Base-by-base conservation (phyloP, 2,113 vertebrate species). In the Pseudorhombus dupliciocellatus region DNA sequence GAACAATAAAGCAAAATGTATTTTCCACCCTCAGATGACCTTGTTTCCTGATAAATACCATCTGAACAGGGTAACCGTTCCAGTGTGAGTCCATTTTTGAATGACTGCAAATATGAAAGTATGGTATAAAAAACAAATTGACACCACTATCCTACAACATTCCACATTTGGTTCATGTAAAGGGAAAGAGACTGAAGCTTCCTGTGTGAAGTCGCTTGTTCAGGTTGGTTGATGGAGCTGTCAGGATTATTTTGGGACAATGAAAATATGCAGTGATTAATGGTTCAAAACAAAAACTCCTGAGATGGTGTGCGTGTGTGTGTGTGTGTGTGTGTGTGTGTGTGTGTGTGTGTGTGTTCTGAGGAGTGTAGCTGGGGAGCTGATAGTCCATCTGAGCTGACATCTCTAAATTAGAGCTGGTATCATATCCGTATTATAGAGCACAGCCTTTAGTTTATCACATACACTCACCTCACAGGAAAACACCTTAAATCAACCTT, bases 401-500 rank as follows among this genome's bases (percentile, higher is more conserved):
- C 83, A 76, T 53, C 75, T 80, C 79, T 88, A 89, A 91, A 90
- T 89, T 87, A 89, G 87, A 74, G 50, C 51, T 44, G 75, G 59
- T 90, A 87, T 91, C 81, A 91, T 84, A 68, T 84, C 81, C 80
- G 79, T 78, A 81, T 88, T 52, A 80, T 72, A 70, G 56, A 66
- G 77, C 81, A 55, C 55, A 60, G 74, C 52, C 80, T 31, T 73
- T 82, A 71, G 72, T 93, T 92, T 85, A 91, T 93, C 80, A 76
- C 84, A 51, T 30, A 25, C 75, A 70, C 82, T 88, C 86, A 84
- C 51, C 65, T 42, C 46, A 62, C 74, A 72, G 76, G 89, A 90
- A 88, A 88, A 90, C 88, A 82, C 85, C 75, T 78, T 93, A 86
- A 92, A 93, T 94, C 92, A 92, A 80, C 57, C 65, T 56, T 12